A percentile compares a stretch with the other conserved stretches of the same genome.
phyloP scores from a whole-genome alignment of 2,113 vertebrate species.

The Scartelaos histophorus region DNA sequence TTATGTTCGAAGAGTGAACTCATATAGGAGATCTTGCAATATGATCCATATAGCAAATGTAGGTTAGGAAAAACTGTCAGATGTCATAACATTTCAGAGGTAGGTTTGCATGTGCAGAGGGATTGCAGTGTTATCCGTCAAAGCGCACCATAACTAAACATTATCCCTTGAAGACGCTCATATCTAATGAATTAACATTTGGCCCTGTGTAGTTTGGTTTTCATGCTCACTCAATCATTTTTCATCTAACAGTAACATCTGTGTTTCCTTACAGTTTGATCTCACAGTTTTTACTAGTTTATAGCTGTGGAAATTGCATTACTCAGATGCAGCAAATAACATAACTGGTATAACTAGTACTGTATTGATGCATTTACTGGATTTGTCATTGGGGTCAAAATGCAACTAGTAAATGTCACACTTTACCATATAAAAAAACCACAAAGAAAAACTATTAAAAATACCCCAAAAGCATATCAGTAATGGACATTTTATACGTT shows the following conservation, averaged over 20 bases:
- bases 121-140: conserved; percentile 39
- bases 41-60: background rate
- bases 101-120: conserved; percentile 6
- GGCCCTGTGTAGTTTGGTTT: conserved; percentile 17
- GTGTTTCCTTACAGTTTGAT: background rate
- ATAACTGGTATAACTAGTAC: background rate
- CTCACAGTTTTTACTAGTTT: background rate
- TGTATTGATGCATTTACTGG: background rate
- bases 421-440: background rate
- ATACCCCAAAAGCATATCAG: background rate
- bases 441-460: background rate
- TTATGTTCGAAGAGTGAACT: conserved; percentile 9
- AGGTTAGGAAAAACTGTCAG: conserved; percentile 3
- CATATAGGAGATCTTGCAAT: conserved; percentile 5
- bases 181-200: conserved; percentile 46
- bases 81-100: background rate
- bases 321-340: background rate
- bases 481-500: background rate
- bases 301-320: background rate
- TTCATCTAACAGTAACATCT: background rate
- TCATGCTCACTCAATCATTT: background rate
- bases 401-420: background rate
- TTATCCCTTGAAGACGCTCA: conserved; percentile 53
- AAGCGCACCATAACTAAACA: conserved; percentile 60
- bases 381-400: background rate